These are phyloP conservation scores for Callopanchax toddi DNA, from an alignment of 2,113 vertebrate genomes.

Conservation along the genomic window DNA sequence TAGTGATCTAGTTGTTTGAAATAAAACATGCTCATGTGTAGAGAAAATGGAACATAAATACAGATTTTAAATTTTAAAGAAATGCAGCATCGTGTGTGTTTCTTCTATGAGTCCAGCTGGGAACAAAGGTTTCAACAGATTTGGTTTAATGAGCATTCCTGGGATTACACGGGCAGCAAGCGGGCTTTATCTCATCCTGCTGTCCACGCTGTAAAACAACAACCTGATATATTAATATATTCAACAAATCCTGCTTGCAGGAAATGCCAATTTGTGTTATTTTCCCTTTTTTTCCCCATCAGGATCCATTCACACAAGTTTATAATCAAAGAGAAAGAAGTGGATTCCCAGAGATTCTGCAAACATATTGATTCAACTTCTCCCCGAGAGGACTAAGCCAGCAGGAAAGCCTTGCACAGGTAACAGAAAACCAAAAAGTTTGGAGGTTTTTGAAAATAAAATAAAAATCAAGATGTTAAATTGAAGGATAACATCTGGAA, in stretches of 20 bases:
- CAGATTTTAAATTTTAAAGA: neutral
- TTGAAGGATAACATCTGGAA: conserved; percentile 50
- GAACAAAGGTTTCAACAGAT: conserved; percentile 48
- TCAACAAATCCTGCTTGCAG: conserved; percentile 39
- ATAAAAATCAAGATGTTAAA: conserved; percentile 20
- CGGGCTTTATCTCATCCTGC: conserved; percentile 41
- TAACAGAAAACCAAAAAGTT: conserved; percentile 2
- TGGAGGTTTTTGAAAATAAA: conserved; percentile 34
- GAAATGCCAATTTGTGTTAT: conserved; percentile 46
- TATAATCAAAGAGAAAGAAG: conserved; percentile 27
- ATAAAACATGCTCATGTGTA: neutral
- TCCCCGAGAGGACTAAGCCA: conserved; percentile 1
- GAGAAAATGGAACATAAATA: neutral
- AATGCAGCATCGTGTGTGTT: conserved; percentile 11
- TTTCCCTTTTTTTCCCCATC: conserved; percentile 5
- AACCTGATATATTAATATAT: conserved; percentile 55
- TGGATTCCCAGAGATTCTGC: conserved; percentile 16
- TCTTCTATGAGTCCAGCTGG: conserved; percentile 23
- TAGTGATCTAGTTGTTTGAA: neutral
- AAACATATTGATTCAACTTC: conserved; percentile 22
- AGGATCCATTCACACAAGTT: conserved; percentile 19
- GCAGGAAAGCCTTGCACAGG: neutral
- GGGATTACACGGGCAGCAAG: conserved; percentile 55
- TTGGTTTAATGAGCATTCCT: conserved; percentile 64
- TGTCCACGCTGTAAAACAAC: conserved; percentile 47